These are phyloP conservation scores for Patella pellucida DNA, from an alignment of 2,888 invertebrate genomes.

Conservation along the genomic window DNA sequence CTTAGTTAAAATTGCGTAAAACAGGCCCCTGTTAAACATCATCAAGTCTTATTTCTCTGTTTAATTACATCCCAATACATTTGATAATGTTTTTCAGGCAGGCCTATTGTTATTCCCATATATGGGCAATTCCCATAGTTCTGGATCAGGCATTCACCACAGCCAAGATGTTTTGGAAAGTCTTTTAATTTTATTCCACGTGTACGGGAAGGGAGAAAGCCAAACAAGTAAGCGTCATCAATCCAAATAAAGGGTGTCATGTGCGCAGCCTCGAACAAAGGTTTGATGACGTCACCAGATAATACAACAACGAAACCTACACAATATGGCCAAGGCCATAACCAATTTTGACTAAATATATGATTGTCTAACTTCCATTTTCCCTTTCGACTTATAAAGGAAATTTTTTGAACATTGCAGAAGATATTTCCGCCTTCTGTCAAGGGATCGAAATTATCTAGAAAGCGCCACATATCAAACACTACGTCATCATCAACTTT, in stretches of 20 bases:
- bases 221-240: conserved; percentile 39
- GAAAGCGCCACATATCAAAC: conserved; percentile 14
- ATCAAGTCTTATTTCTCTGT: no score
- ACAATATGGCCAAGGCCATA: conserved; percentile 39
- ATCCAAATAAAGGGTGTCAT: conserved; percentile 44
- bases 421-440: no score
- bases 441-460: no score
- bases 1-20: no score
- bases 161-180: no score
- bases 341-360: conserved; percentile 29
- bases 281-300: conserved; percentile 36
- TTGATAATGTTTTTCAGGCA: no score
- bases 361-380: conserved; percentile 37
- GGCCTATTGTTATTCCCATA: no score
- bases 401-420: neutral
- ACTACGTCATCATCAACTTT: neutral
- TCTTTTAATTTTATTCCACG: neutral
- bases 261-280: conserved; percentile 31
- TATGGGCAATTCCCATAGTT: no score
- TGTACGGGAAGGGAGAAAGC: conserved; percentile 27
- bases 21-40: no score
- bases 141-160: no score
- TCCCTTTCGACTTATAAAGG: no score
- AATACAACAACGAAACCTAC: conserved; percentile 38
- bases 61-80: no score